These are phyloP conservation scores for Pegea sp. DNA, from an alignment of 23 tunicate species.

Conservation along the genomic window DNA sequence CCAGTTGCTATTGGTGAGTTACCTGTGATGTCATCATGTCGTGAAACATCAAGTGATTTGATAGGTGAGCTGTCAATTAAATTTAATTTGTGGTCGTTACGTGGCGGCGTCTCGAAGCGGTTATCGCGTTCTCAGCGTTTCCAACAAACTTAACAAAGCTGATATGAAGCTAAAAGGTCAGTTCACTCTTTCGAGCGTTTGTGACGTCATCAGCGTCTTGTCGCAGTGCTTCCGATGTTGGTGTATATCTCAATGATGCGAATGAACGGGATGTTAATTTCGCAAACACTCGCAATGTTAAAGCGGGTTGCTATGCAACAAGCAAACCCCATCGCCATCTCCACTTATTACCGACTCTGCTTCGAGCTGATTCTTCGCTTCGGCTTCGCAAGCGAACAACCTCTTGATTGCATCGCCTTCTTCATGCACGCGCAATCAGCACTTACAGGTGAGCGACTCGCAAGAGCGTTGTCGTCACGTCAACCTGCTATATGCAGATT, in stretches of 20 bases:
- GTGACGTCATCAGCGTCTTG: neutral
- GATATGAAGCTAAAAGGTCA: neutral
- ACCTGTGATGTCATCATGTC: neutral
- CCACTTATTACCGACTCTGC: slow-evolving; percentile 22
- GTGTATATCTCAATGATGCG: slow-evolving; percentile 43
- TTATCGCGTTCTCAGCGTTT: neutral
- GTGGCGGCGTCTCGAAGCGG: neutral
- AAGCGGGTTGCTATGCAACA: slow-evolving; percentile 6
- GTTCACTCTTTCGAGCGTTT: neutral
- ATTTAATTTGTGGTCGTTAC: neutral
- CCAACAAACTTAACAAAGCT: neutral
- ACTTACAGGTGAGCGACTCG: slow-evolving; percentile 10
- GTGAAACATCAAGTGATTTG: neutral
- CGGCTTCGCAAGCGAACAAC: slow-evolving; percentile 21
- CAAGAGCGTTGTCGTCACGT: neutral
- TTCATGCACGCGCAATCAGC: slow-evolving; percentile 14
- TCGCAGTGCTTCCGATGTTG: slow-evolving; percentile 41
- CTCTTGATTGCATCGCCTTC: slow-evolving; percentile 7
- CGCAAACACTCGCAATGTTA: slow-evolving; percentile 12
- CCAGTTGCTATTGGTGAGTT: slow-evolving; percentile 66
- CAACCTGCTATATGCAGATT: neutral
- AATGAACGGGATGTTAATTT: slow-evolving; percentile 24
- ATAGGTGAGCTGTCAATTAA: neutral
- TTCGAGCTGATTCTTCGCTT: slow-evolving; percentile 42
- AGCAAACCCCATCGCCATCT: slow-evolving; percentile 11